Base-by-base conservation (phyloP, 2,888 invertebrate genomes). In the Sinopyrophorus schimmeli region DNA sequence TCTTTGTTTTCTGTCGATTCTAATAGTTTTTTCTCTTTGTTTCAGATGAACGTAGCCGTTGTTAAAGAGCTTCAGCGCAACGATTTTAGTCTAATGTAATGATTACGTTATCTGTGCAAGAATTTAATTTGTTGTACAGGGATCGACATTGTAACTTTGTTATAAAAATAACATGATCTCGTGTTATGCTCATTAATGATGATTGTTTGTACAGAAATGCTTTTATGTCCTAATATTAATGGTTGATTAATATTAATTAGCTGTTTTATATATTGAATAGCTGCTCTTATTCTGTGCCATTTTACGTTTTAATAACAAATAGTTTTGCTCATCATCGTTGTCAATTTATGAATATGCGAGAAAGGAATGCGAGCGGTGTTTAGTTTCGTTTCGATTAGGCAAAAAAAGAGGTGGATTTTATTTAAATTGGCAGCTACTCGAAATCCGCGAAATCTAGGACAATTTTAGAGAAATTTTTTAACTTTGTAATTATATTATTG, bases 161-260 rank as follows among this genome's bases (percentile, higher is more conserved):
- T 70, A 65, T 62, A 65, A n/a, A n/a, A n/a, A 66, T 62, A 66
- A 68, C 48, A 59, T 72, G 72, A 72, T 72, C 71, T 72, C 72
- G 70, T 71, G 69, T 71, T 71, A 70, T 68, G 70, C 68, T 71
- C 68, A 71, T 69, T 64, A 67, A 64, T 68, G n/a, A n/a, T n/a
- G 66, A 67, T 69, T 71, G 70, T 71, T 72, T 72, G 72, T 71
- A 72, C 70, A 72, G 70, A 67, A 62, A 41, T 35, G 43, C 37
- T 49, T 47, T 47, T 44, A 52, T 49, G 56, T 52, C 49, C 43
- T 46, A 57, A 47, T 51, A 32, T 51, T 51, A 27, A 46, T 34
- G 40, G 48, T 40, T 57, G 47, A 47, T 49, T 48, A n/a, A n/a
- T n/a, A 44, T 48, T 49, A 49, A 46, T 39, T 54, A 50, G 43